Evolutionary conservation across 2,888 invertebrate species (phyloP), one percentile per base, ranked within the genome.

Genomic region (Drosophila nr. medialis): DNA sequence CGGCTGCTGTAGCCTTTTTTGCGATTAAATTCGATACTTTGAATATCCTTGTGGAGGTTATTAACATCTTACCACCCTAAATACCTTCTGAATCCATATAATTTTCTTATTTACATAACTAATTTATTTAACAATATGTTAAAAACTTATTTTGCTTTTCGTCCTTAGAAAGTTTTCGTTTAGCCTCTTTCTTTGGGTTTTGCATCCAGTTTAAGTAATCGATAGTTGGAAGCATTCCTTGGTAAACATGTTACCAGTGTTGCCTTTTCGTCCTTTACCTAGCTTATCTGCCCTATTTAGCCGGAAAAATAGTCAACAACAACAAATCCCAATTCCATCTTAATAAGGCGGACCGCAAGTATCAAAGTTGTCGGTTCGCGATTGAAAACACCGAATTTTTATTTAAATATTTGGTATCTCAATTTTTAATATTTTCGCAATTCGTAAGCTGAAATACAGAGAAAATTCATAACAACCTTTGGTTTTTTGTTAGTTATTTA

Each of bases 371-470:
- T 11, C 24, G 10, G 5, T 3, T 15, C 8, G 21, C 21, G 27
- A 38, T 8, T 55, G 38, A 38, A 27, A 38, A 2, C 5, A 15
- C 18, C 15, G 45, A n/a, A 38, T 36, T 38, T 18, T 21, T 11
- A 30, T 42, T 42, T 56, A 30, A 42, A 56, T 56, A 56, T 63
- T 50, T 56, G 54, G 60, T 67, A 68, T 74, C 56, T 64, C 68
- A 58, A 69, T 69, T 75, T 65, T 54, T 58, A 64, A 65, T 62
- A 29, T 32, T 54, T 64, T 65, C 34, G 60, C 62, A 64, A 54
- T 45, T 36, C n/a, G 62, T 60, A 32, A 50, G 59, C 70, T 75
- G 65, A 75, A 62, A 75, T 70, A 75, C 65, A 75, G 70, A 65
- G 62, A 51, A 61, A 63, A 55, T 62, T 54, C 59, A 53, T 49